phyloP scores from a whole-genome alignment of 2,888 invertebrate genomes.

The Agrilus mali region DNA sequence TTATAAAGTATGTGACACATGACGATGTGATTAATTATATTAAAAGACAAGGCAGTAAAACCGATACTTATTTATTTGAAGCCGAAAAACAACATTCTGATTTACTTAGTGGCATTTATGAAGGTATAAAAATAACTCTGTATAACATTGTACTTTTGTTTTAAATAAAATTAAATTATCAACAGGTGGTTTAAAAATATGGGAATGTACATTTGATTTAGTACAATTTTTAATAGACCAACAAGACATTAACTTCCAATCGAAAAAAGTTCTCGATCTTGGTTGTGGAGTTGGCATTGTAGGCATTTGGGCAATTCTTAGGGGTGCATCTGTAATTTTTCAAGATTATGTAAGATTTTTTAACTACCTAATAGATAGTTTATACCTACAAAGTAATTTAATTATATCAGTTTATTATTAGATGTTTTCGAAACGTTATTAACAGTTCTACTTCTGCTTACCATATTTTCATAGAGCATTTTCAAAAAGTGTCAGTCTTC shows the following conservation, averaged over 20 bases:
- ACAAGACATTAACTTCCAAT: constrained; percentile 31
- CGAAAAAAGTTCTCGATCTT: constrained; percentile 63
- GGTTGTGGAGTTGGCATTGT: constrained; percentile 88
- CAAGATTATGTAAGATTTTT: constrained; percentile 80
- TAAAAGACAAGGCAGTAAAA: constrained; percentile 19
- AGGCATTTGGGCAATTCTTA: constrained; percentile 62
- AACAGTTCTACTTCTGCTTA: background rate
- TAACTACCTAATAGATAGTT: background rate
- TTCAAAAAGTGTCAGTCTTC: no score
- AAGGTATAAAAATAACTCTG: constrained; percentile 42
- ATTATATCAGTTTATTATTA: background rate
- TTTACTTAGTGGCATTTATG: constrained; percentile 62
- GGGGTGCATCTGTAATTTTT: constrained; percentile 63
- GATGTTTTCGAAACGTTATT: constrained; percentile 4
- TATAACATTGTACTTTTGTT: background rate
- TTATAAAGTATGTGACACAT: constrained; percentile 38
- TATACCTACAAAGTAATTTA: background rate
- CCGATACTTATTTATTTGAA: constrained; percentile 31
- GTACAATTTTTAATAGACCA: constrained; percentile 49
- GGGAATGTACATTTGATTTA: constrained; percentile 88
- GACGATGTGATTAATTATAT: constrained; percentile 28
- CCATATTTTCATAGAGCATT: no score
- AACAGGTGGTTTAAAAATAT: constrained; percentile 85
- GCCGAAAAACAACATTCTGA: constrained; percentile 60
- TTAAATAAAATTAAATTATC: constrained; percentile 7